phyloP scores from a whole-genome alignment of 2,888 invertebrate genomes.

The Gastracanthus pulcherrimus region DNA sequence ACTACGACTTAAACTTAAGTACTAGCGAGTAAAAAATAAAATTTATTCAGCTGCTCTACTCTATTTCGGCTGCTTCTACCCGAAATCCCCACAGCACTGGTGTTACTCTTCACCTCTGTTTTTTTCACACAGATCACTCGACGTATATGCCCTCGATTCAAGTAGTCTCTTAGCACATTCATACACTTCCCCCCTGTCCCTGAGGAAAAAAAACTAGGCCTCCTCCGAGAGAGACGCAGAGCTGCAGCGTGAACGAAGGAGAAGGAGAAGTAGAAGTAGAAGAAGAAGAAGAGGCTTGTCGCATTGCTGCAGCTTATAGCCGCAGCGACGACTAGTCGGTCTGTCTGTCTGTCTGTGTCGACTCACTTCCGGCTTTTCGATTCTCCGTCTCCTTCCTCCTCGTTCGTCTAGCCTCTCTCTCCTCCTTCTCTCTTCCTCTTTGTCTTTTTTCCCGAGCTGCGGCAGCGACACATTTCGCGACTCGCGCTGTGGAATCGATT shows the following conservation, averaged over 20 bases:
- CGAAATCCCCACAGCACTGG: neutral
- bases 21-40: neutral
- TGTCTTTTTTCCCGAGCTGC: neutral
- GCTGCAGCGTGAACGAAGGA: neutral
- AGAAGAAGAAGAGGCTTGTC: constrained; percentile 19
- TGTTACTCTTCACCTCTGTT: neutral
- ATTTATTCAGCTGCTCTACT: constrained; percentile 7
- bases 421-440: neutral
- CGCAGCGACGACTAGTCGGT: too few species aligned
- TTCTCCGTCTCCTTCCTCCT: neutral
- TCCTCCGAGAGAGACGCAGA: neutral
- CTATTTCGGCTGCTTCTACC: neutral
- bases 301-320: neutral
- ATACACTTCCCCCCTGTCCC: neutral
- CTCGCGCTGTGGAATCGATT: constrained; percentile 36
- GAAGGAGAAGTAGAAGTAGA: neutral
- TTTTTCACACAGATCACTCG: constrained; percentile 9
- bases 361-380: constrained; percentile 62
- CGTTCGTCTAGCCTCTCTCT: neutral
- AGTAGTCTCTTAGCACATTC: constrained; percentile 31
- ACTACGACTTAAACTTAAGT: too few species aligned
- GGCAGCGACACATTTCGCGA: neutral
- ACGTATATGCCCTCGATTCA: constrained; percentile 30
- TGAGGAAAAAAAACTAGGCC: constrained; percentile 40
- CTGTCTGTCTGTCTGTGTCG: constrained; percentile 51